A percentile compares a stretch with the other conserved stretches of the same genome.
phyloP scores from a whole-genome alignment of 2,888 invertebrate genomes.

The Lithodes maja region DNA sequence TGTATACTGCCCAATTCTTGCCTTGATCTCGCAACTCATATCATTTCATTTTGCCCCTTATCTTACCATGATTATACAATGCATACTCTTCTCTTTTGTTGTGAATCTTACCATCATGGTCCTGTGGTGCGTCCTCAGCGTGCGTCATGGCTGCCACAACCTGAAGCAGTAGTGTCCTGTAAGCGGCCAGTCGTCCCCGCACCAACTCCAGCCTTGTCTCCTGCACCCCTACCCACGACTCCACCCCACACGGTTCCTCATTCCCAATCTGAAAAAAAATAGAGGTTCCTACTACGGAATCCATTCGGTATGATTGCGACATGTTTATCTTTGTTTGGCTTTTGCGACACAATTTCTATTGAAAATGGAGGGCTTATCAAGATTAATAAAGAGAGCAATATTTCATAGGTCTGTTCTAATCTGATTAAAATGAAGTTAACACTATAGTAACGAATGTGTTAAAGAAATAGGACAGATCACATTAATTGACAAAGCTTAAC shows the following conservation, averaged over 20 bases:
- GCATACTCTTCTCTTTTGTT: background rate
- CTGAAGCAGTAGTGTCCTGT: slow-evolving; percentile 55
- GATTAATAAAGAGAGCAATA: too few relatives aligned
- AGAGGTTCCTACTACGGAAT: too few relatives aligned
- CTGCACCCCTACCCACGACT: slow-evolving; percentile 45
- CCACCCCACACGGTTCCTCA: slow-evolving; percentile 52
- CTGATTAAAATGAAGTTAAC: too few relatives aligned
- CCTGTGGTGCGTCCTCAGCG: slow-evolving; percentile 39
- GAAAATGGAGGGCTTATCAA: too few relatives aligned
- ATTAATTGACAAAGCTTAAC: too few relatives aligned
- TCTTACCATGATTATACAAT: background rate
- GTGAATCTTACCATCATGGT: slow-evolving; percentile 45
- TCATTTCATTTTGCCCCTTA: background rate
- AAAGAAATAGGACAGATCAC: too few relatives aligned
- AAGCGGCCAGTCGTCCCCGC: slow-evolving; percentile 32
- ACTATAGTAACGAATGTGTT: too few relatives aligned
- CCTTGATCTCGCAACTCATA: background rate
- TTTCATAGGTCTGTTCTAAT: too few relatives aligned
- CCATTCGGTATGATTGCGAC: too few relatives aligned
- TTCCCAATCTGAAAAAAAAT: slow-evolving; percentile 20
- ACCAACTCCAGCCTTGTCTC: slow-evolving; percentile 33
- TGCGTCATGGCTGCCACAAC: slow-evolving; percentile 57
- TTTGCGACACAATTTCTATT: too few relatives aligned
- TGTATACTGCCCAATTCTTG: background rate
- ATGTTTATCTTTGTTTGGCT: too few relatives aligned